These are phyloP conservation scores for Siniperca obscura DNA, from an alignment of 2,797 vertebrate species.

Conservation along the genomic window DNA sequence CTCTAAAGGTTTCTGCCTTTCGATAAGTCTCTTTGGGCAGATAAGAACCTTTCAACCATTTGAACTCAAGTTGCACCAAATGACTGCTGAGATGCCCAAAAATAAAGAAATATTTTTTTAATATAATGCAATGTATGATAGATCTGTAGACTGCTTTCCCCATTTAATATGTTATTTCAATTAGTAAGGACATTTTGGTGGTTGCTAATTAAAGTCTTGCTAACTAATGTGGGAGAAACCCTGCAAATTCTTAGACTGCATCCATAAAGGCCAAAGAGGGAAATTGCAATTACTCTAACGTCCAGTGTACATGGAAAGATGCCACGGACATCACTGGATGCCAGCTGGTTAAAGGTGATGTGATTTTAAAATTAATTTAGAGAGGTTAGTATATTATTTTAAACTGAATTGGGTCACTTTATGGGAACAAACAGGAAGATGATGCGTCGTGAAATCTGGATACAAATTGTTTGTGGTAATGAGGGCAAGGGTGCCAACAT, in stretches of 20 bases:
- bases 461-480: neutral
- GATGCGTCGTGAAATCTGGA: neutral
- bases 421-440: neutral
- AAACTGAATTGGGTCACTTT: neutral
- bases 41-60: neutral
- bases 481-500: neutral
- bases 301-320: conserved; percentile 21
- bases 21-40: neutral
- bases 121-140: neutral
- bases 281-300: too few relatives aligned
- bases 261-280: too few relatives aligned
- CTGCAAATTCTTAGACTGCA: neutral
- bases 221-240: neutral
- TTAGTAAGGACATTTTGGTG: neutral
- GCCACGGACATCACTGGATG: conserved; percentile 26
- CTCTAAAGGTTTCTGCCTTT: neutral
- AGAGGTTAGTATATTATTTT: conserved; percentile 17
- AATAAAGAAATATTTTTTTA: neutral
- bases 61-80: neutral
- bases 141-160: neutral
- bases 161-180: neutral
- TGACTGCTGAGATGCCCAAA: neutral
- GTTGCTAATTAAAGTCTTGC: neutral
- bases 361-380: conserved; percentile 32
- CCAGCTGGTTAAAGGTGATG: conserved; percentile 40